phyloP scores from a whole-genome alignment of 2,113 vertebrate genomes.

The Forbesichthys agassizii region DNA sequence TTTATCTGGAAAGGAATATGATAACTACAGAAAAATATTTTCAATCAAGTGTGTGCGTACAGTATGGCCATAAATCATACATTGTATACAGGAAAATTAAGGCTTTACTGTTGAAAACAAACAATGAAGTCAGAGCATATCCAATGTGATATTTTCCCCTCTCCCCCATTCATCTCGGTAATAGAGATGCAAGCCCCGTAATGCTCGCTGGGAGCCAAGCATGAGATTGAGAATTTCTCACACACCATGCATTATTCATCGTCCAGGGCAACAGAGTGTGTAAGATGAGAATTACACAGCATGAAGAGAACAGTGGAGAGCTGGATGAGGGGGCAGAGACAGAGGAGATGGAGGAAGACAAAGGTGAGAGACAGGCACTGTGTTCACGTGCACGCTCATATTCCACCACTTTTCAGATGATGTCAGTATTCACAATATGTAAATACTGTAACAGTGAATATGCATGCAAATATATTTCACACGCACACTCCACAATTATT shows the following conservation, averaged over 20 bases:
- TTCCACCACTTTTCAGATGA: no score
- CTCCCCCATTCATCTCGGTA: slow-evolving; percentile 98
- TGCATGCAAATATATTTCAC: no score
- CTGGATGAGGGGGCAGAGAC: slow-evolving; percentile 17
- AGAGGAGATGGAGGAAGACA: slow-evolving; percentile 19
- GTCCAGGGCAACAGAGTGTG: slow-evolving; percentile 97
- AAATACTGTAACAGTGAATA: no score
- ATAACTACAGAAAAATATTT: neutral
- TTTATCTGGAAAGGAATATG: neutral
- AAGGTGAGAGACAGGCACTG: slow-evolving; percentile 66
- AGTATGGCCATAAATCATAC: slow-evolving; percentile 9
- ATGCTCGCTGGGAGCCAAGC: slow-evolving; percentile 96
- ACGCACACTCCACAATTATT: no score
- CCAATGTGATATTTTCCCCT: slow-evolving; percentile 88
- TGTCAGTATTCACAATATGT: no score
- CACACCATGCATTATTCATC: slow-evolving; percentile 99
- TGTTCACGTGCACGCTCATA: no score
- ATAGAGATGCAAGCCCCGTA: slow-evolving; percentile 98
- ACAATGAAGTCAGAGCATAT: slow-evolving; percentile 92
- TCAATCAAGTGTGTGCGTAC: no score
- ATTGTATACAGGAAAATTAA: slow-evolving; percentile 45
- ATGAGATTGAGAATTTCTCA: slow-evolving; percentile 98
- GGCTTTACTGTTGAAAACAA: slow-evolving; percentile 79
- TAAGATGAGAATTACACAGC: slow-evolving; percentile 99
- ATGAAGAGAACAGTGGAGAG: slow-evolving; percentile 89